Percentiles rank a stretch among this genome's conserved stretches.
Evolutionary conservation across 1,140 invertebrate species (phyloP).

Genomic region (Euglossa dilemma): DNA sequence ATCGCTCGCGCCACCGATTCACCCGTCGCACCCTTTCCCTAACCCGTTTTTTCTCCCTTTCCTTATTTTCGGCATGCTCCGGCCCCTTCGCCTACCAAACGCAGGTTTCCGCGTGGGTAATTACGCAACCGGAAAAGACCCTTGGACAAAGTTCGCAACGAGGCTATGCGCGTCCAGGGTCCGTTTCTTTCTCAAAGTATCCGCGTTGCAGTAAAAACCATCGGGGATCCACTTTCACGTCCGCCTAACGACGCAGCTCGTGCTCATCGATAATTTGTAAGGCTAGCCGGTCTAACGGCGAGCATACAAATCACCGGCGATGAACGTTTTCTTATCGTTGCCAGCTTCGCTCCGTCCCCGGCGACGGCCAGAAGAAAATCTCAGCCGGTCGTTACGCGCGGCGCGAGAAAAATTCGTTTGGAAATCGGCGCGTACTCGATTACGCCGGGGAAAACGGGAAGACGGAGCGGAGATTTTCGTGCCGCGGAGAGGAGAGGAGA

Average conservation of each 20-base stretch:
- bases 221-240: slow-evolving; percentile 38
- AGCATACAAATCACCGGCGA: slow-evolving; percentile 41
- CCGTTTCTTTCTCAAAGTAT: slow-evolving; percentile 14
- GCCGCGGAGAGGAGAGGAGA: no score
- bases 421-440: no score
- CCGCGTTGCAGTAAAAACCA: slow-evolving; percentile 13
- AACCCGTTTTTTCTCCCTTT: background rate
- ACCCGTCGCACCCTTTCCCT: background rate
- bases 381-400: slow-evolving; percentile 22
- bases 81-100: no score
- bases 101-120: background rate
- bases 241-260: slow-evolving; percentile 25
- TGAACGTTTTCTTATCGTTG: slow-evolving; percentile 27
- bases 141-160: slow-evolving; percentile 6
- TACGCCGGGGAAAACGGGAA: no score
- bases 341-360: background rate
- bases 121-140: background rate
- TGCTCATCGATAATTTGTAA: slow-evolving; percentile 43
- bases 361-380: slow-evolving; percentile 30
- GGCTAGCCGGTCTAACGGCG: slow-evolving; percentile 1
- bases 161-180: background rate
- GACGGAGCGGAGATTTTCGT: no score
- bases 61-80: background rate
- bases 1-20: background rate
- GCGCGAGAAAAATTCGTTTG: background rate